Evolutionary conservation across 2,113 vertebrate species (phyloP), one percentile per base, ranked within the genome.

Genomic region (Notarius lentiginosus): DNA sequence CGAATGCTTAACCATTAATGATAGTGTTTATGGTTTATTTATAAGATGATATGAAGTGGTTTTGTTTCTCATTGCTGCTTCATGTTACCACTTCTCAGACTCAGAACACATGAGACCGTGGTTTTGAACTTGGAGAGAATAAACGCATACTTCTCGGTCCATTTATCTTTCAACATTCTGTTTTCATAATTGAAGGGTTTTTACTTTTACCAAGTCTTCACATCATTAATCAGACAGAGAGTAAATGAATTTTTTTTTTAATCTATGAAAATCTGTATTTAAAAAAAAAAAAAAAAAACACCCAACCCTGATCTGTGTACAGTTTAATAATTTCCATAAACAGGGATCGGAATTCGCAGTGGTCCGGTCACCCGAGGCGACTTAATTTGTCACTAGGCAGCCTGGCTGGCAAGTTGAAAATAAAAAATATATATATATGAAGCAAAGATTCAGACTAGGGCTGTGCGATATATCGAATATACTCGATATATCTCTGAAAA

Each of bases 1-100:
- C 0, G 53, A 61, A 41, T 11, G 30, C 61, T 53, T 17, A 51
- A 4, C 81, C 17, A 2, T 83, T 65, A 83, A 83, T 83, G 8
- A 66, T 2, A 12, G 61, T 11, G 41, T 65, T 83, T 83, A 83
- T 30, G 17, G 22, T 83, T 83, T 51, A 53, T 27, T 66, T 83
- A 27, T 66, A 10, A 51, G 53, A 66, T 1, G 22, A 83, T 53
- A 66, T 53, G 24, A 66, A 66, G 61, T 17, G 81, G 41, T 53
- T 83, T 83, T 53, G 61, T 27, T 66, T 66, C 24, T 83, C 81
- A 7, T 56, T 81, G 17, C 17, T 17, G 56, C 56, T 34, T 60
- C 17, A 22, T 83, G 61, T 83, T 51, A n/a, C 61, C 81, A 66
- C 47, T 83, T 66, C 61, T 83, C 41, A 41, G 61, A 66, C 81